These are phyloP conservation scores for Micromussa lordhowensis DNA, from an alignment of 92 coral and sea anemone species.

Conservation along the genomic window DNA sequence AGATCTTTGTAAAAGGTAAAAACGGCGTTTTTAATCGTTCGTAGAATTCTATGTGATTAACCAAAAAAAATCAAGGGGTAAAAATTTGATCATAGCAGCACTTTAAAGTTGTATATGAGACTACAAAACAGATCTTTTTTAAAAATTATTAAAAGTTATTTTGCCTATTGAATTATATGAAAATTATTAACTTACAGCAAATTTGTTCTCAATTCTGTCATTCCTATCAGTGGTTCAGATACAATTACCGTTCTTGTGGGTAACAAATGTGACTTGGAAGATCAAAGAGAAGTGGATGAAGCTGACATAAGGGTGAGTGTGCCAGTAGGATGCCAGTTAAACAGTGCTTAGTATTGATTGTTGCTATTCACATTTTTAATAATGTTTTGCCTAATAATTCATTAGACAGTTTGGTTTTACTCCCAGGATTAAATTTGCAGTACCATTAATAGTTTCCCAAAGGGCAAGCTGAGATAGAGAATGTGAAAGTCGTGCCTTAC, in stretches of 20 bases:
- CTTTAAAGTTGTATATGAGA: no score
- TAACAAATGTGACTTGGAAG: slow-evolving; percentile 81
- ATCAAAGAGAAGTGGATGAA: slow-evolving; percentile 70
- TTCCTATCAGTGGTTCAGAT: slow-evolving; percentile 71
- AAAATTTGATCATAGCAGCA: no score
- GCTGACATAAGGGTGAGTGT: slow-evolving; percentile 73
- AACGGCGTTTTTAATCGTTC: no score
- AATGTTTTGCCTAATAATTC: not conserved
- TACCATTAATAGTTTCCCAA: no score
- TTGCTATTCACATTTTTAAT: not conserved
- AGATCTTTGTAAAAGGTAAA: no score
- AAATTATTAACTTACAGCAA: no score
- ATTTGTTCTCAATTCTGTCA: not conserved
- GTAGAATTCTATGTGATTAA: no score
- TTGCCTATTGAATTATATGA: no score
- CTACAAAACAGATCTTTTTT: not conserved
- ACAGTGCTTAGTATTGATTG: not conserved
- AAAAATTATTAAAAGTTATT: no score
- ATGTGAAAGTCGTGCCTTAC: no score
- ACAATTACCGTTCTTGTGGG: slow-evolving; percentile 80
- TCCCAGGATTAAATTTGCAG: not conserved
- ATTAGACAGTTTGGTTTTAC: not conserved
- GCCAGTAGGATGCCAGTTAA: not conserved
- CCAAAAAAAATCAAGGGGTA: no score
- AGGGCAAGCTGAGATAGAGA: no score